Evolutionary conservation across 2,888 invertebrate species (phyloP).

Genomic region (Saturnia japonica): DNA sequence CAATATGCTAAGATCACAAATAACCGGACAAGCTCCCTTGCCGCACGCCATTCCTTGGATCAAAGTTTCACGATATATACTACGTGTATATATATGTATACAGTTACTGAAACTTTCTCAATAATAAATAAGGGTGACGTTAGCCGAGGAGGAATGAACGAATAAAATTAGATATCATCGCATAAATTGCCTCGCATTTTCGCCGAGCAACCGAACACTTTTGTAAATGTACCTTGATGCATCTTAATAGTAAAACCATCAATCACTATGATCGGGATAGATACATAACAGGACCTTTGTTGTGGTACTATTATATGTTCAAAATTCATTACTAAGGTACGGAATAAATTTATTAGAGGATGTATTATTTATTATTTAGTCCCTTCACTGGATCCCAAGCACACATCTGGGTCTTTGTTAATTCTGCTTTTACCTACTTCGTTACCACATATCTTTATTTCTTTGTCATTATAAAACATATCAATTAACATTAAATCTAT

Average conservation of each 20-base stretch:
- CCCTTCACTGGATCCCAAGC: too few species aligned
- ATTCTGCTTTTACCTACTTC: too few species aligned
- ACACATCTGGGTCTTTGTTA: too few species aligned
- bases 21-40: not conserved
- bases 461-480: too few species aligned
- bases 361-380: too few species aligned
- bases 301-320: not conserved
- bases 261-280: not conserved
- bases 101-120: not conserved
- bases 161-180: conserved; percentile 50
- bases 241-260: not conserved
- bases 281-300: not conserved
- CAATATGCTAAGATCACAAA: not conserved
- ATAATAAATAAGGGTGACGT: conserved; percentile 15
- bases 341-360: too few species aligned
- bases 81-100: not conserved
- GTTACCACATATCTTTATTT: too few species aligned
- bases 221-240: conserved; percentile 2
- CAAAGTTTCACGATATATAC: not conserved
- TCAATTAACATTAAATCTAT: too few species aligned
- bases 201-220: not conserved
- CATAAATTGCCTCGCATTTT: conserved; percentile 34
- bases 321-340: too few species aligned
- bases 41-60: not conserved
- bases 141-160: conserved; percentile 27